Evolutionary conservation across 1,140 invertebrate species (phyloP), one percentile per base, ranked within the genome.

Genomic region (Drosophila bocqueti): DNA sequence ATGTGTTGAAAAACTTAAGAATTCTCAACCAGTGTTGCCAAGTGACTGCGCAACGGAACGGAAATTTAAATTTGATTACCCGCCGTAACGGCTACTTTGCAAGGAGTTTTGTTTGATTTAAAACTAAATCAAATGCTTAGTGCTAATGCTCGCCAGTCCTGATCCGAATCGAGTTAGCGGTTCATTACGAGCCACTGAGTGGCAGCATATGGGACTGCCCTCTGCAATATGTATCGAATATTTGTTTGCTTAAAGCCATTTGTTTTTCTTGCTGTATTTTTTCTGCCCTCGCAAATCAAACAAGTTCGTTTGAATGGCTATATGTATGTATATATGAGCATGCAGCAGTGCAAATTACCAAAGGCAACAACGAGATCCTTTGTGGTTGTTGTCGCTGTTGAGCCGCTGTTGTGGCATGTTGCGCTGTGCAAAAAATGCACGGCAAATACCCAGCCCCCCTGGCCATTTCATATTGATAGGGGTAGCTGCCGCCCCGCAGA

Each of bases 381-480:
- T 63, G 74, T 74, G 79, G 60, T 75, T 66, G 43, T 46, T 59
- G 47, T 65, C 59, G 63, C 64, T 75, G 49, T 69, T 85, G 65
- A 49, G 76, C 68, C 49, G 63, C 64, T 75, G 49, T 74, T 85
- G 65, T 46, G 76, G 79, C 64, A 73, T 90, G 71, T 78, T 54
- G 54, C 15, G 8, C 36, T 16, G 15, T n/a, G 76, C 68, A 63
- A 80, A 81, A 87, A 85, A 84, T 72, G 69, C 78, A 81, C 66
- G 47, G 50, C 77, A 87, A 87, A 87, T 75, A 84, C 78, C 69
- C 73, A 74, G 49, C 52, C 59, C 65, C 57, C 45, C 18, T 65
- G 57, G 47, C 45, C 72, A 26, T 57, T 31, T 73, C 69, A 52
- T 45, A 69, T 69, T 76, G 52, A 76, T 69, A 78, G 36, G 75